A percentile compares a stretch with the other conserved stretches of the same genome.
Evolutionary conservation across 2,888 invertebrate genomes (phyloP).

Genomic region (Aphodius sticticus): DNA sequence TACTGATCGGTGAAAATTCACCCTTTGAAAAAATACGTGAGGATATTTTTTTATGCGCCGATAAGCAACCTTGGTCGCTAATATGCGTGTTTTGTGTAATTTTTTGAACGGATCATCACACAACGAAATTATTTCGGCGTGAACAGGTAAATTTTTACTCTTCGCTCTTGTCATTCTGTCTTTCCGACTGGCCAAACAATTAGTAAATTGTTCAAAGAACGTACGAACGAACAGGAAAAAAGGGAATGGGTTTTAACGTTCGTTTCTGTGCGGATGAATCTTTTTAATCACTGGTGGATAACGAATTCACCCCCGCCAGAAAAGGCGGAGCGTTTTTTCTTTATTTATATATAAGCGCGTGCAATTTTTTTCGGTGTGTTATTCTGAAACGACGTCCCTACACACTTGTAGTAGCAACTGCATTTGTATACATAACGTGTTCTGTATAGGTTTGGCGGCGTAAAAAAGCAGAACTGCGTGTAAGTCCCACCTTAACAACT

Average conservation of each 20-base stretch:
- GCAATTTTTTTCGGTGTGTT: not conserved
- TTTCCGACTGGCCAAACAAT: not conserved
- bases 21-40: not conserved
- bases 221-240: not conserved
- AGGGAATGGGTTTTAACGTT: not conserved
- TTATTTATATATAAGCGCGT: no score
- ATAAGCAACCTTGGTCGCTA: not conserved
- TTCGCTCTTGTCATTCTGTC: no score
- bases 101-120: not conserved
- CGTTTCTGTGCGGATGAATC: not conserved
- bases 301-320: not conserved
- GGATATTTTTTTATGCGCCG: not conserved
- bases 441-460: constrained; percentile 19
- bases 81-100: not conserved
- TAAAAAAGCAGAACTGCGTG: constrained; percentile 31
- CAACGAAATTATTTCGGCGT: not conserved
- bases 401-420: not conserved
- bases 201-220: not conserved
- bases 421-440: not conserved
- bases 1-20: not conserved
- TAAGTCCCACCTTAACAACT: constrained; percentile 24
- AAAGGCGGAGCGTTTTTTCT: not conserved
- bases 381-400: not conserved
- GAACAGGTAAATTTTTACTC: no score
- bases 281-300: not conserved